Conservation (phyloP, 2,113 vertebrate genomes). For the Misgurnus mizolepis region DNA sequence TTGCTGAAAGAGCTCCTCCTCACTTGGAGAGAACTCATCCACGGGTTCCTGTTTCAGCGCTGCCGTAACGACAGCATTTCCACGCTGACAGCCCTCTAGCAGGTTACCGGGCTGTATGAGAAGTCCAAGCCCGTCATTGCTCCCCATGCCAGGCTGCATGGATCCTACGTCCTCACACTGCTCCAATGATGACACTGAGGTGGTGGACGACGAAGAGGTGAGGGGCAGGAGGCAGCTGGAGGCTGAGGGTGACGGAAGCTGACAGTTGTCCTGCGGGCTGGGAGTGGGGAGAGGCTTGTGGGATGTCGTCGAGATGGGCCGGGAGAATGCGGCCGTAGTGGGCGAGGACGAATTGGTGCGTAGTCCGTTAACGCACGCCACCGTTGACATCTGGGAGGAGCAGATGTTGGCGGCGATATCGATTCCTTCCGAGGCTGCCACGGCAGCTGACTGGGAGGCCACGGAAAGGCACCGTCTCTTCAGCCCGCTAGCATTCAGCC, state of each 20-base stretch:
- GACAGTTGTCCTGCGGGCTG: slow-evolving; percentile 78
- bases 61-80: slow-evolving; percentile 65
- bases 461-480: slow-evolving; percentile 82
- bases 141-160: slow-evolving; percentile 73
- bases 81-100: slow-evolving; percentile 67
- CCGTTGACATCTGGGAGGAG: slow-evolving; percentile 86
- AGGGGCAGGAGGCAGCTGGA: slow-evolving; percentile 76
- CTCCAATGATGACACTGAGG: slow-evolving; percentile 73
- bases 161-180: slow-evolving; percentile 78
- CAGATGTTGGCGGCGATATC: slow-evolving; percentile 84
- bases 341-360: slow-evolving; percentile 76
- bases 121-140: slow-evolving; percentile 63
- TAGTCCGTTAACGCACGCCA: slow-evolving; percentile 85
- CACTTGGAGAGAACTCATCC: slow-evolving; percentile 85
- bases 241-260: slow-evolving; percentile 72
- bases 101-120: slow-evolving; percentile 60
- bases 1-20: slow-evolving; percentile 83
- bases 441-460: slow-evolving; percentile 67
- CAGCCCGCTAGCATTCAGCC: slow-evolving; percentile 79
- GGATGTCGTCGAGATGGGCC: slow-evolving; percentile 59
- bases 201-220: slow-evolving; percentile 67
- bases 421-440: slow-evolving; percentile 73
- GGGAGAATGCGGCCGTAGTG: slow-evolving; percentile 70
- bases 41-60: slow-evolving; percentile 90
- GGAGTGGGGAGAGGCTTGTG: slow-evolving; percentile 70